Conservation (phyloP, 92 coral and sea anemone species). For the Bergia sp. region DNA sequence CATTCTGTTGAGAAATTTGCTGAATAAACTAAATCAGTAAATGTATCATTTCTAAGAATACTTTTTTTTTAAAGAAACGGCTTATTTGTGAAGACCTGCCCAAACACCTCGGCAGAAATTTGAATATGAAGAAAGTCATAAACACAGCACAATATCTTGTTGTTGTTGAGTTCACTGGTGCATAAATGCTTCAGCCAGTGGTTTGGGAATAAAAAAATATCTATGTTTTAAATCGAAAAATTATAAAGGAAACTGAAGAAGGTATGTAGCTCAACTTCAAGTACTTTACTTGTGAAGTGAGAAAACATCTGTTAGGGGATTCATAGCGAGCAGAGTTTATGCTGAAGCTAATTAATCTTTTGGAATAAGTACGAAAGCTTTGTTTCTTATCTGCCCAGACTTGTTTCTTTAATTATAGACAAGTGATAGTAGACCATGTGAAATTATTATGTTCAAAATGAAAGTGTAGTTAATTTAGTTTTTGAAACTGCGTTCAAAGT, state of each 20-base stretch:
- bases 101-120: not conserved
- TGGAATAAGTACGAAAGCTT: not conserved
- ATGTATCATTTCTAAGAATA: not conserved
- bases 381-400: constrained; percentile 9
- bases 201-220: not conserved
- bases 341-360: not conserved
- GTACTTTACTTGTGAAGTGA: not conserved
- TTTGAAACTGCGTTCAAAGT: not conserved
- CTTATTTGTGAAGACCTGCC: no score
- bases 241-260: not conserved
- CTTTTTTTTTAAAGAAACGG: not conserved
- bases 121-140: not conserved
- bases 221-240: not conserved
- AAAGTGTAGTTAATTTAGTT: not conserved
- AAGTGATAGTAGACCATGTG: not conserved
- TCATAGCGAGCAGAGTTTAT: not conserved
- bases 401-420: not conserved
- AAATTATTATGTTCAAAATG: not conserved
- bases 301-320: not conserved
- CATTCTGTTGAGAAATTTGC: not conserved
- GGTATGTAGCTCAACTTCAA: not conserved
- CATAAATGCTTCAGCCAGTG: not conserved
- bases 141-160: constrained; percentile 12
- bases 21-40: not conserved
- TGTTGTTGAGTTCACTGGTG: not conserved